Conservation (phyloP, 2,797 vertebrate genomes). For the Luscinia megarhynchos region DNA sequence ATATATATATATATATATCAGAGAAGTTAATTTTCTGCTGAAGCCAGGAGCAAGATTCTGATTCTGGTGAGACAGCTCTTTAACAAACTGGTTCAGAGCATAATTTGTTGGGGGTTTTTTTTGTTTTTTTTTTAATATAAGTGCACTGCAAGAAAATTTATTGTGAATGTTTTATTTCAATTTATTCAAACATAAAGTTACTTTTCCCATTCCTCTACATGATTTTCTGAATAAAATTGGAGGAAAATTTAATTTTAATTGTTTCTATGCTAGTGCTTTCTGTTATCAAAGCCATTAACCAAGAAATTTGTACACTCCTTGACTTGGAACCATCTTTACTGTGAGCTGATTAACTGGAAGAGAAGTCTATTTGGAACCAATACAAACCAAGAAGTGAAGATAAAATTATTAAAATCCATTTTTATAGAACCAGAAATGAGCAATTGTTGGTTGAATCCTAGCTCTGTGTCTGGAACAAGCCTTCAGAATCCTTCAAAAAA, state of each 20-base stretch:
- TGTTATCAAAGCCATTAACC: neutral
- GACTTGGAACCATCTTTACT: neutral
- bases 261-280: accelerated
- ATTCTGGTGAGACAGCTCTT: neutral
- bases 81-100: neutral
- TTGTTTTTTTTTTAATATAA: neutral
- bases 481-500: neutral
- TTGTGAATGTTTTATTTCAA: neutral
- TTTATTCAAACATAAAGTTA: neutral
- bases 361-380: neutral
- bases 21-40: neutral
- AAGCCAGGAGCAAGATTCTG: neutral
- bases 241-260: neutral
- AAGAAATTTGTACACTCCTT: neutral
- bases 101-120: accelerated
- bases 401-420: neutral
- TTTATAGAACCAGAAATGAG: neutral
- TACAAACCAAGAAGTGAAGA: neutral
- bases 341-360: neutral
- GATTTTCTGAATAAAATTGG: neutral
- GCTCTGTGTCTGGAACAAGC: neutral
- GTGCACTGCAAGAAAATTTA: neutral
- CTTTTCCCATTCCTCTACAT: neutral
- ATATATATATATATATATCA: neutral
- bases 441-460: neutral